phyloP scores from a whole-genome alignment of 2,113 vertebrate genomes.

The Apistogramma diplotaenia region DNA sequence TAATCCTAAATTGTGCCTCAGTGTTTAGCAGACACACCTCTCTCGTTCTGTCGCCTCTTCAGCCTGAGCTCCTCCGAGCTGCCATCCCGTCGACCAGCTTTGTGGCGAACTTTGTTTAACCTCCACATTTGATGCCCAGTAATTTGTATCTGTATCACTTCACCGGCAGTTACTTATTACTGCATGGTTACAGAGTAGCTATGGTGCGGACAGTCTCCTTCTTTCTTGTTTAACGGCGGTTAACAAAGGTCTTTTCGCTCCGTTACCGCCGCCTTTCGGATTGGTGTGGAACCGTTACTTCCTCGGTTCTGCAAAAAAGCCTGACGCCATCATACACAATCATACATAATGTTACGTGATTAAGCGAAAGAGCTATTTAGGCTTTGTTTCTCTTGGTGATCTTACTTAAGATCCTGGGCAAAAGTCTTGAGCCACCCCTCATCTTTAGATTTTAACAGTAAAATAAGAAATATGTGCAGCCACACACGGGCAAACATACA shows the following conservation, averaged over 20 bases:
- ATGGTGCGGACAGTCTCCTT: background rate
- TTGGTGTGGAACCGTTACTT: background rate
- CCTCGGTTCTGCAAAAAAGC: background rate
- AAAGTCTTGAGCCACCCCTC: too few relatives aligned
- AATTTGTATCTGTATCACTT: background rate
- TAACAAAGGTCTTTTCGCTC: background rate
- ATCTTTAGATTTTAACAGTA: too few relatives aligned
- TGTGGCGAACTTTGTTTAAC: slow-evolving; percentile 67
- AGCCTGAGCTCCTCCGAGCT: slow-evolving; percentile 63
- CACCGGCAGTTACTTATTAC: background rate
- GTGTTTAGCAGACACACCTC: slow-evolving; percentile 26
- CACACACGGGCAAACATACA: too few relatives aligned
- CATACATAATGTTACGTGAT: background rate
- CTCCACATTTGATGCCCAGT: slow-evolving; percentile 69
- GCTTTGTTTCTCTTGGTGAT: accelerated
- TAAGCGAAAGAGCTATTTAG: background rate
- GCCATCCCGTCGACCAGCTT: slow-evolving; percentile 40
- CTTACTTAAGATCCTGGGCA: background rate
- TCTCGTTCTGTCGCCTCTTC: slow-evolving; percentile 74
- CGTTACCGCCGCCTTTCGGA: background rate
- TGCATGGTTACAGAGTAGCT: background rate
- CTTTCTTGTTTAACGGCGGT: accelerated
- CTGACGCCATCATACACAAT: background rate
- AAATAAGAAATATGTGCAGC: too few relatives aligned
- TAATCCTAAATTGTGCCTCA: background rate